Base-by-base conservation (phyloP, 2,113 vertebrate species). In the Toxotes jaculatrix region DNA sequence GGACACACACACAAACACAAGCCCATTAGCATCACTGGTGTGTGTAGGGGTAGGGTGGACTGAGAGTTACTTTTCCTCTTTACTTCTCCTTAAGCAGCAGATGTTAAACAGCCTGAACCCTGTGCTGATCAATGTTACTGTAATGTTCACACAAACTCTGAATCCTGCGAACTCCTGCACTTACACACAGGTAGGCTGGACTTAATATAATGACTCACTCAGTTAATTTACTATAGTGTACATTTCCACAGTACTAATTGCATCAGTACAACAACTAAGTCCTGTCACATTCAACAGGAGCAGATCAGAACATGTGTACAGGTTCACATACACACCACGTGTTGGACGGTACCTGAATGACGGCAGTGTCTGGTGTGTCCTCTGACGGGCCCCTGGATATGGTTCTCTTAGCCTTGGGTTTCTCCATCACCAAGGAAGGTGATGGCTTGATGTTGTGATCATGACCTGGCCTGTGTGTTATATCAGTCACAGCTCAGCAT, bases 341-440 rank as follows among this genome's bases (percentile, higher is more conserved):
- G 10, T 31, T 14, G 51, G 4, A 42, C 16, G 42, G 45, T 90
- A 95, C 95, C 95, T 94, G 90, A 70, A 87, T 80, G 74, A 71
- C 56, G 5, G 87, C 71, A 40, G 77, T 7, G 57, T 93, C 89
- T 1, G 96, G 92, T 10, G 94, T 95, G 88, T 98, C 98, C 47
- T 96, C 96, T 0, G 97, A 97, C 43, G 94, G 97, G 62, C 95
- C 97, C 47, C 94, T 89, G 16, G 95, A 96, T 79, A 96, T 90
- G 3, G 88, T 91, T 34, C 93, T 93, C 21, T 94, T 94, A 57
- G 91, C 96, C 85, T 95, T 96, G 51, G 96, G 93, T 75, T 95
- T 96, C 42, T 98, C 96, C 0, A 93, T 94, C 10, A 95, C 96
- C 96, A 97, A 97, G 0, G 97, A 98, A 7, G 96, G 92, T 0